phyloP scores from a whole-genome alignment of 2,113 vertebrate genomes.

The Oncorhynchus keta region DNA sequence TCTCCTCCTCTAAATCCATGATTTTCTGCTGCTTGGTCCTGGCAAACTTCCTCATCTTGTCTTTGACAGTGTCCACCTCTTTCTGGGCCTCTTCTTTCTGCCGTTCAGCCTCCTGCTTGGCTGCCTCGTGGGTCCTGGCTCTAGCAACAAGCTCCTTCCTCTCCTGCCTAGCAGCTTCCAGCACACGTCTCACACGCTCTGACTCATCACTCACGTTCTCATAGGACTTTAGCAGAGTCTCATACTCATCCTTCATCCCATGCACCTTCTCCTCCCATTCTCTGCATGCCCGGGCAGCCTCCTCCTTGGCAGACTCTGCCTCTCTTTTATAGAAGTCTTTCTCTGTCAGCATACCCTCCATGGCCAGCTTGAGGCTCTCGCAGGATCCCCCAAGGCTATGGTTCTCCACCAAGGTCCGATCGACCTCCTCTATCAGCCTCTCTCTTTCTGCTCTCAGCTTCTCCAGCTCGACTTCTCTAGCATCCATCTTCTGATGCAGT shows the following conservation, averaged over 20 bases:
- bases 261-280: conserved; percentile 83
- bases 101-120: conserved; percentile 77
- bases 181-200: conserved; percentile 82
- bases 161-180: conserved; percentile 86
- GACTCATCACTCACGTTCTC: conserved; percentile 92
- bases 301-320: conserved; percentile 69
- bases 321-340: conserved; percentile 80
- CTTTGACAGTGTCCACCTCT: conserved; percentile 86
- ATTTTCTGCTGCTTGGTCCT: conserved; percentile 97
- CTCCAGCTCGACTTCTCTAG: conserved; percentile 71
- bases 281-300: conserved; percentile 63
- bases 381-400: conserved; percentile 82
- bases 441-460: conserved; percentile 79
- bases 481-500: conserved; percentile 70
- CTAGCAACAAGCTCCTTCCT: conserved; percentile 83
- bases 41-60: conserved; percentile 96
- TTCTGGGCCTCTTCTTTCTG: conserved; percentile 80
- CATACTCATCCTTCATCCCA: conserved; percentile 90
- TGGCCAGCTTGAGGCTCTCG: conserved; percentile 84
- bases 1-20: conserved; percentile 92
- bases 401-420: conserved; percentile 82
- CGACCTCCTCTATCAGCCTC: conserved; percentile 81
- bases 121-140: conserved; percentile 73
- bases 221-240: conserved; percentile 91
- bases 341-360: conserved; percentile 80